Evolutionary conservation across 2,113 vertebrate species (phyloP), one percentile per base, ranked within the genome.

Genomic region (Eudyptes chrysolophus): DNA sequence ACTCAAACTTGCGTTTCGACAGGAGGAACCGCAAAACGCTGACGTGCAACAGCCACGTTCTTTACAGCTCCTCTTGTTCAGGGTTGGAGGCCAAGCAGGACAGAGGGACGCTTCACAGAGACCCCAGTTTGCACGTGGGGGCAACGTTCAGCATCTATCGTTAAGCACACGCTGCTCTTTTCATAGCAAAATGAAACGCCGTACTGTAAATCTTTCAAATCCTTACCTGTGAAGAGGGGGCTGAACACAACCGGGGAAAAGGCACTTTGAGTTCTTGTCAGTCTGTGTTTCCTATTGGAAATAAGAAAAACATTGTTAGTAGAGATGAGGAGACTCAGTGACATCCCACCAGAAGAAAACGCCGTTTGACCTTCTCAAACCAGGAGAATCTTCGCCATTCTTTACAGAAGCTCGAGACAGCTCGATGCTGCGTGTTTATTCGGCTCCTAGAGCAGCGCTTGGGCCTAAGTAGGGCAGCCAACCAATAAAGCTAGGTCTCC

Each of bases 261-360:
- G 99, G 99, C 99, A 99, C 99, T 99, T 98, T 99, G 99, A 96
- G 99, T 99, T 99, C 99, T 98, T 66, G 99, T 99, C 98, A 99
- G 98, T 98, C 99, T 98, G 98, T 98, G 98, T 98, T 99, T 99
- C 98, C 98, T 99, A 76, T 16, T 20, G 93, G 96, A 95, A 91
- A 58, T 16, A 15, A 87, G 89, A 54, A 57, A 94, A 70, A 64
- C 2, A 14, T 8, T 11, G 7, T 87, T 48, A 96, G 85, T 8
- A 36, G 83, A 66, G 20, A 24, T 2, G 24, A 52, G 66, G 57
- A 42, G 44, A 29, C 7, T 17, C 42, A 3, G 79, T 0, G 15
- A 40, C 62, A n/a, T 13, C 20, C 69, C 89, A 38, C 17, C 86
- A 84, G 61, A 54, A 77, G 30, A 90, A 77, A 90, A 78, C 52